These are phyloP conservation scores for Sycophila sp. DNA, from an alignment of 1,140 invertebrate species.

Conservation along the genomic window DNA sequence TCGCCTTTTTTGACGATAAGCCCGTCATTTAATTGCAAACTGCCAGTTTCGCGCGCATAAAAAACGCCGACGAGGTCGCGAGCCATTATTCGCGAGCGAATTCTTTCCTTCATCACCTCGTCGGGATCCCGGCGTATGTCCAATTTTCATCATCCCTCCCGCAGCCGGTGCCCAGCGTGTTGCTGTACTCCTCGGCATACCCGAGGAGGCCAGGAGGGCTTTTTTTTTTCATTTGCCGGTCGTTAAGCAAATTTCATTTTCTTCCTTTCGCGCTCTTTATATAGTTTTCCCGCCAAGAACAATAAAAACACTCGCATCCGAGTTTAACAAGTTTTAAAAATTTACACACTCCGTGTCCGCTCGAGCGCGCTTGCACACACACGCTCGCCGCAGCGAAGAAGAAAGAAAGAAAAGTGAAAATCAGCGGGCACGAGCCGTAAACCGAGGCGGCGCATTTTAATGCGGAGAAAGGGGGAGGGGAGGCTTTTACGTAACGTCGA, in stretches of 20 bases:
- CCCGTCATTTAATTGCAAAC: conserved; percentile 59
- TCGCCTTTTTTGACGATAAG: conserved; percentile 44
- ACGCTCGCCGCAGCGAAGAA: no score
- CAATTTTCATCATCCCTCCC: conserved; percentile 7
- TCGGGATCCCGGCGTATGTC: not conserved
- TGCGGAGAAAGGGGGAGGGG: not conserved
- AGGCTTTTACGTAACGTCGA: conserved; percentile 13
- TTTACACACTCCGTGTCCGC: conserved; percentile 6
- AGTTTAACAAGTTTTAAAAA: conserved; percentile 35
- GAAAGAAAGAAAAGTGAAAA: not conserved
- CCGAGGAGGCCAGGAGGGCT: not conserved
- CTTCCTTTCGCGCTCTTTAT: not conserved
- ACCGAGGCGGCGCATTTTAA: not conserved
- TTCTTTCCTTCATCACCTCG: not conserved
- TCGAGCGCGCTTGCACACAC: no score
- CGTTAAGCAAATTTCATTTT: conserved; percentile 19
- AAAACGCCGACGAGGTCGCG: conserved; percentile 29
- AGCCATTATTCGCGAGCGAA: not conserved
- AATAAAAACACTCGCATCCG: conserved; percentile 20
- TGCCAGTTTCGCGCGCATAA: conserved; percentile 46
- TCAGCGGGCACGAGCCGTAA: not conserved
- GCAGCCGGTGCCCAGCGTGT: not conserved
- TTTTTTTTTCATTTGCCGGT: conserved; percentile 7
- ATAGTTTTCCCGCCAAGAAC: conserved; percentile 23
- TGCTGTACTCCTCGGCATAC: not conserved